These are phyloP conservation scores for Lithophane leautieri DNA, from an alignment of 2,888 invertebrate genomes.

Conservation along the genomic window DNA sequence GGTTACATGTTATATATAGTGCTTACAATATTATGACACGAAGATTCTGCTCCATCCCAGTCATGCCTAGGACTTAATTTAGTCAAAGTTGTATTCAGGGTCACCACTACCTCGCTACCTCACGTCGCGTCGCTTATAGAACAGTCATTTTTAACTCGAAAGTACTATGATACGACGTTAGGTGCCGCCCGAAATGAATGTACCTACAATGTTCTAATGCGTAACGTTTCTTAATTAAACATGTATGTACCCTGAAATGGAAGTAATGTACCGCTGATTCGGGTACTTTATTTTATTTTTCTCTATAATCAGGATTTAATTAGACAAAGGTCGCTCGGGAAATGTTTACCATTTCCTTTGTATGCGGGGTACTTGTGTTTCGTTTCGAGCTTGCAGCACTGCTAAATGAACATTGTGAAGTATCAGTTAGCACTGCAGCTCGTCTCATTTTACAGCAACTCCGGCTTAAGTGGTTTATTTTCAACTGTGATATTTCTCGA, in stretches of 20 bases:
- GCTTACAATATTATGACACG: background rate
- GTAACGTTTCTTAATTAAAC: constrained; percentile 10
- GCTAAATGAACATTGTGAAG: background rate
- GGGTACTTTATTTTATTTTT: constrained; percentile 1
- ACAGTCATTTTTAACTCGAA: background rate
- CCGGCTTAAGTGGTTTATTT: constrained; percentile 4
- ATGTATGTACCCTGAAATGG: background rate
- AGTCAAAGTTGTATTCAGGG: background rate
- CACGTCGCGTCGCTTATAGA: background rate
- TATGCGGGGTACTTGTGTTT: background rate
- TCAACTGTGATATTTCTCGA: background rate
- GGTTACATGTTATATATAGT: background rate
- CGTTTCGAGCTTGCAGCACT: too few species aligned
- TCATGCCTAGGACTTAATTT: background rate
- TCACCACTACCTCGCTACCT: background rate
- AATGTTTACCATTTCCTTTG: background rate
- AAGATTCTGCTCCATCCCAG: background rate
- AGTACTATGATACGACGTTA: background rate
- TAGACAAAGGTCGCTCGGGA: background rate
- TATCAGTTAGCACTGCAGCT: constrained; percentile 13
- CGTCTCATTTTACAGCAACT: constrained; percentile 7
- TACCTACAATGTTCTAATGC: background rate
- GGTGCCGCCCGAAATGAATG: background rate
- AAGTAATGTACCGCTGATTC: background rate
- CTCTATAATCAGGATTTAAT: background rate